Evolutionary conservation across 2,113 vertebrate genomes (phyloP).

Genomic region (Boulengeromyrus knoepffleri): DNA sequence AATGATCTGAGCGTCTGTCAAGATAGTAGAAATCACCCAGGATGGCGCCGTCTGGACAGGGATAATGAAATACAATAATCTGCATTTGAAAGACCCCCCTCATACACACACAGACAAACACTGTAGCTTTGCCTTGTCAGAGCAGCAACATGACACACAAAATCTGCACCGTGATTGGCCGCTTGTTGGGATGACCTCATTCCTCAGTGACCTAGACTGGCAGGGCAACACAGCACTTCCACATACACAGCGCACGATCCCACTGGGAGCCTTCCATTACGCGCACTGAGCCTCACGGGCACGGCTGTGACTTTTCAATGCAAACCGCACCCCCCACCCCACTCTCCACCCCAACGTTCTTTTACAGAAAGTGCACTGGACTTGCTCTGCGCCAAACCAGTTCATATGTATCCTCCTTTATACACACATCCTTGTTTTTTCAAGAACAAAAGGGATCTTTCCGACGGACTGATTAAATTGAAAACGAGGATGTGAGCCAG

Average conservation of each 20-base stretch:
- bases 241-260: neutral
- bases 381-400: neutral
- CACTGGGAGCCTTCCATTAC: neutral
- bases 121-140: neutral
- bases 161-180: neutral
- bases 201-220: neutral
- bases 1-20: neutral
- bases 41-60: neutral
- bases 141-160: neutral
- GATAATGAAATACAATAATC: constrained; percentile 11
- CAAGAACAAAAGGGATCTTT: constrained; percentile 7
- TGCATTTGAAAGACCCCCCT: neutral
- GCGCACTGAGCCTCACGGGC: neutral
- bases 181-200: neutral
- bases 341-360: neutral
- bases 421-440: neutral
- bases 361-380: neutral
- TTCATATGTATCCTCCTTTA: neutral
- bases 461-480: neutral
- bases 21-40: neutral
- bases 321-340: neutral
- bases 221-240: too few relatives aligned
- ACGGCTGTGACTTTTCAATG: neutral
- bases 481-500: neutral
- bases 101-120: neutral